A percentile compares a stretch with the other conserved stretches of the same genome.
Evolutionary conservation across 2,113 vertebrate species (phyloP).

Genomic region (Atherinomorus stipes): DNA sequence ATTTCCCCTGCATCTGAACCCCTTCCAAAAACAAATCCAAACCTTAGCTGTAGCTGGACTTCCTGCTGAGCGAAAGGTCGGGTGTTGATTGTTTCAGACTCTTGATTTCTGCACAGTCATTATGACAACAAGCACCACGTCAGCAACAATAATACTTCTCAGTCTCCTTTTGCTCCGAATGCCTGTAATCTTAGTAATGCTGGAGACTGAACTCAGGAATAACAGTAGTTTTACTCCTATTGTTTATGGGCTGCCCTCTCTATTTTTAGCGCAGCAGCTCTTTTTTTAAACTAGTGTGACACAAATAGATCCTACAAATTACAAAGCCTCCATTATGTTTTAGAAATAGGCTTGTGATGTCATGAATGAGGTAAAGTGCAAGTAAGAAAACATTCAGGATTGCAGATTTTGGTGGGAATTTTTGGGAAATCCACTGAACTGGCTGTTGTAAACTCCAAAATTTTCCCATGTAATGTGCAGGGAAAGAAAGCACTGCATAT

Average conservation of each 20-base stretch:
- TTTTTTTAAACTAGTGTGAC: constrained; percentile 68
- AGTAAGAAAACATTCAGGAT: constrained; percentile 49
- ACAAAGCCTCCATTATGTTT: constrained; percentile 68
- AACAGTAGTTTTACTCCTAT: constrained; percentile 54
- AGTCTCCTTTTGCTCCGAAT: constrained; percentile 39
- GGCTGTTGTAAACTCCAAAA: constrained; percentile 32
- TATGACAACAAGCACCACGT: constrained; percentile 67
- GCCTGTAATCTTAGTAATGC: constrained; percentile 63
- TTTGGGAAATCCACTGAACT: constrained; percentile 46
- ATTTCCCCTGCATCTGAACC: constrained; percentile 25
- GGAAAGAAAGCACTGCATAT: constrained; percentile 12
- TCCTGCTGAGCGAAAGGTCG: constrained; percentile 59
- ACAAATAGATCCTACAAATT: constrained; percentile 59
- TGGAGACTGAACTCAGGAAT: constrained; percentile 57
- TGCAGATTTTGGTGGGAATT: constrained; percentile 38
- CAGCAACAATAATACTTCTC: constrained; percentile 68
- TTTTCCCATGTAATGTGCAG: constrained; percentile 5
- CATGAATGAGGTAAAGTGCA: constrained; percentile 45
- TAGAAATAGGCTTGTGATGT: constrained; percentile 54
- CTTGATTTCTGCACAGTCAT: constrained; percentile 70
- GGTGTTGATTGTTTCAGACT: constrained; percentile 42
- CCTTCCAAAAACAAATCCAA: constrained; percentile 45
- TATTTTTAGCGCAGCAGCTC: constrained; percentile 69
- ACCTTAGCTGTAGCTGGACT: constrained; percentile 50
- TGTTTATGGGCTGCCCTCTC: constrained; percentile 63